Percentiles rank a stretch among this genome's conserved stretches.
These are phyloP conservation scores for Chironomus tentans DNA, from an alignment of 2,888 invertebrate species.

Conservation along the genomic window DNA sequence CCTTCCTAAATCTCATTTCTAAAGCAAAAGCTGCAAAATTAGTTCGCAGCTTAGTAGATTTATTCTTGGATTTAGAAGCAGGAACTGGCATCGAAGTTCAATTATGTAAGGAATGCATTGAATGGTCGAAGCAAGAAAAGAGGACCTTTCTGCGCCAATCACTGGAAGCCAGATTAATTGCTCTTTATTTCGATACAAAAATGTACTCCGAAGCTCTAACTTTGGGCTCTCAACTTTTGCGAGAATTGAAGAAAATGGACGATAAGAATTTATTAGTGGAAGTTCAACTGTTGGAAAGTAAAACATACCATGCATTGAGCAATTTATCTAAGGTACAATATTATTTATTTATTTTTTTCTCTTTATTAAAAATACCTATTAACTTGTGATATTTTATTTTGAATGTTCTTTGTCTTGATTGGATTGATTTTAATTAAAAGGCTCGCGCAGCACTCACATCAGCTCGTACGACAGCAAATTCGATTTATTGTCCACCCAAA, in stretches of 20 bases:
- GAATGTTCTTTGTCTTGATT: background rate
- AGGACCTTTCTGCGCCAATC: slow-evolving; percentile 95
- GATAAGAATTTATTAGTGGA: slow-evolving; percentile 98
- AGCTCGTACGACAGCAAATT: slow-evolving; percentile 98
- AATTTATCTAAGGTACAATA: slow-evolving; percentile 70
- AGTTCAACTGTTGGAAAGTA: slow-evolving; percentile 95
- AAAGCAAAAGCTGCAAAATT: slow-evolving; percentile 99
- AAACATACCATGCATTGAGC: slow-evolving; percentile 95
- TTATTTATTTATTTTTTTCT: slow-evolving; percentile 7
- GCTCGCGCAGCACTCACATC: slow-evolving; percentile 94
- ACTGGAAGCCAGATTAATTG: slow-evolving; percentile 87
- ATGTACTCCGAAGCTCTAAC: slow-evolving; percentile 80
- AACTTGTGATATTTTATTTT: no score
- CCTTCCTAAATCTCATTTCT: slow-evolving; percentile 89
- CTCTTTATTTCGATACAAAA: slow-evolving; percentile 86
- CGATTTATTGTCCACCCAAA: slow-evolving; percentile 98
- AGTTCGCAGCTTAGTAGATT: slow-evolving; percentile 91
- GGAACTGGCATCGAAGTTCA: slow-evolving; percentile 91
- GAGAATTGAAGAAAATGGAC: slow-evolving; percentile 96
- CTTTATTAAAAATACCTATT: no score
- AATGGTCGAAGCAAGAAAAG: slow-evolving; percentile 98
- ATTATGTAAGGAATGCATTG: slow-evolving; percentile 94
- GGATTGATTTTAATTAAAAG: slow-evolving; percentile 31
- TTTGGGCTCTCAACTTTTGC: slow-evolving; percentile 76
- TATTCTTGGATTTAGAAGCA: slow-evolving; percentile 94